A percentile compares a stretch with the other conserved stretches of the same genome.
Conservation (phyloP, 53 echinoderm and acorn worm genomes). For the Mesocentrotus franciscanus region DNA sequence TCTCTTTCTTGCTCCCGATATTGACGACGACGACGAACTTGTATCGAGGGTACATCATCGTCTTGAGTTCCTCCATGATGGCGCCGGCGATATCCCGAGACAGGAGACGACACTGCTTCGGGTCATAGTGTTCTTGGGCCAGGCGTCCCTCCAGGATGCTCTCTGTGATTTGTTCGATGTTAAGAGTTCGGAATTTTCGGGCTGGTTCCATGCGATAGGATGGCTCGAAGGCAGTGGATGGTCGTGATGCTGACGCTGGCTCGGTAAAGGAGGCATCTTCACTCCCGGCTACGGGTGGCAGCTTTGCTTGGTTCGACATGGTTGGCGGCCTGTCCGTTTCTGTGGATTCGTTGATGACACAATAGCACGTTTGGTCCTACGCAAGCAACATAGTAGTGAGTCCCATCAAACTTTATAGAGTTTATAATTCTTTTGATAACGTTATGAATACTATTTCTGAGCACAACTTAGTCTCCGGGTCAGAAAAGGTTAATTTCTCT, state of each 20-base stretch:
- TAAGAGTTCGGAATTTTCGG: conserved; percentile 72
- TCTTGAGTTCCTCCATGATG: conserved; percentile 79
- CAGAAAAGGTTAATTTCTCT: background rate
- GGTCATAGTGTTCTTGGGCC: conserved; percentile 74
- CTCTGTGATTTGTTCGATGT: conserved; percentile 71
- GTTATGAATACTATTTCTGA: background rate
- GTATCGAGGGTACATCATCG: conserved; percentile 75
- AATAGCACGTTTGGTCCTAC: background rate
- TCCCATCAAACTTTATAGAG: background rate
- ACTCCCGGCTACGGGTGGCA: background rate
- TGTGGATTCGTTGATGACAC: background rate
- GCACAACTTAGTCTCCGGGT: background rate
- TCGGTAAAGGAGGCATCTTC: conserved; percentile 64
- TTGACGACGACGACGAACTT: conserved; percentile 87
- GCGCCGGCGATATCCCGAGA: conserved; percentile 76
- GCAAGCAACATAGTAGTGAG: background rate
- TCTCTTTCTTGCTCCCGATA: conserved; percentile 84
- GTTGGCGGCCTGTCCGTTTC: background rate
- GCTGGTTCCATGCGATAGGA: conserved; percentile 83
- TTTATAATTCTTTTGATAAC: background rate
- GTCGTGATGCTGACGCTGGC: conserved; percentile 61
- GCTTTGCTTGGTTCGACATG: conserved; percentile 9
- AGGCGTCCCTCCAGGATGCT: conserved; percentile 67
- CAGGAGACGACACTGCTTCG: conserved; percentile 75
- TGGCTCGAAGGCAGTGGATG: conserved; percentile 80